Base-by-base conservation (phyloP, 2,888 invertebrate species). In the Ichneumon xanthorius region DNA sequence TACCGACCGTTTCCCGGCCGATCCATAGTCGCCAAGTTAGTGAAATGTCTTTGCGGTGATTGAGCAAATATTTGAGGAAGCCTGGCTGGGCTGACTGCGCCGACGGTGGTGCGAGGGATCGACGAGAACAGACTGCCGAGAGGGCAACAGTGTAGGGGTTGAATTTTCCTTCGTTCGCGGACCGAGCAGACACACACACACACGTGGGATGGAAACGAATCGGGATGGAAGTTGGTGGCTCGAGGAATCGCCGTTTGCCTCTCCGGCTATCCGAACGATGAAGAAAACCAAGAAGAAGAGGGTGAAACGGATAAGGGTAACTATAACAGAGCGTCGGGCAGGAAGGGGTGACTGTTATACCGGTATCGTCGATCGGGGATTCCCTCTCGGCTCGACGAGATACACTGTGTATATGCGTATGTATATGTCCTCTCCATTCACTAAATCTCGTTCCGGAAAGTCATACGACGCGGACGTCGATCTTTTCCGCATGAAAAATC, bases 1-100 rank as follows among this genome's bases (percentile, higher is more conserved):
- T 37, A 58, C 73, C 71, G 71, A 40, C 76, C 48, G 61, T 26
- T 40, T 45, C 67, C 68, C 86, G 88, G 87, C 87, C 90, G 92
- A 92, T 92, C 90, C 87, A 88, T 89, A 89, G 89, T 89, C 88
- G 89, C 88, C 91, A 90, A 93, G 91, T 92, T 91, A 91, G 91
- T 89, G 91, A 90, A 93, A 93, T 92, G 92, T 93, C 93, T 93
- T 92, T 91, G 92, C 91, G 92, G 93, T 93, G 93, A 93, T 93
- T 93, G 93, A 90, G 92, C 93, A 93, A 94, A 94, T 94, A 93
- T 86, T 86, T 86, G 86, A 83, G 86, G 82, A 86, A 86, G 82
- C 82, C 77, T 67, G 77, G 72, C 82, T 82, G 87, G 87, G 84
- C 86, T 71, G 79, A 40, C 75, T 75, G 50, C 53, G 58, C 53